These are phyloP conservation scores for Varanus komodoensis DNA, from an alignment of 2,113 vertebrate species.

Conservation along the genomic window DNA sequence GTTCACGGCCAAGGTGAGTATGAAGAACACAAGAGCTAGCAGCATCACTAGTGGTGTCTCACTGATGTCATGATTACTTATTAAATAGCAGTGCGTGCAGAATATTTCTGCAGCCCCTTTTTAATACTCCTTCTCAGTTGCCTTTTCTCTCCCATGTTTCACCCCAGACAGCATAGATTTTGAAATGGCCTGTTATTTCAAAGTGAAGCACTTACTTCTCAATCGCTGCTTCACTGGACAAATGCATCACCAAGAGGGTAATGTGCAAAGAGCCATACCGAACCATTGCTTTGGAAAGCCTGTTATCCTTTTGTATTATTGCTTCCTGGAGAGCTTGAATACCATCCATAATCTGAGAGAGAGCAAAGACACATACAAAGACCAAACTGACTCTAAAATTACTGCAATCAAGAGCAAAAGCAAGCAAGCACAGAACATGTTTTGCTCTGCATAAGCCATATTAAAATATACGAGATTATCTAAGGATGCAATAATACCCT, in stretches of 20 bases:
- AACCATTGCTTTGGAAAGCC: slow-evolving; percentile 86
- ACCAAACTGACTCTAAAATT: slow-evolving; percentile 51
- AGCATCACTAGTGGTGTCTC: neutral
- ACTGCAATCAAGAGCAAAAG: slow-evolving; percentile 43
- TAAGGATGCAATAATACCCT: neutral
- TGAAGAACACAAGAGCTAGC: neutral
- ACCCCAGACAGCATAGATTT: slow-evolving; percentile 19
- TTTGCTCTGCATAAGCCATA: neutral
- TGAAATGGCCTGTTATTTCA: slow-evolving; percentile 32
- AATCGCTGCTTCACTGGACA: slow-evolving; percentile 88
- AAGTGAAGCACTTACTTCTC: slow-evolving; percentile 80
- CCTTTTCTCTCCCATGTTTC: neutral
- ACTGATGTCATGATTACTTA: neutral
- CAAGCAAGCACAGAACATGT: slow-evolving; percentile 10
- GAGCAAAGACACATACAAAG: slow-evolving; percentile 35
- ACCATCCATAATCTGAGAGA: slow-evolving; percentile 82
- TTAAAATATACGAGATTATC: neutral
- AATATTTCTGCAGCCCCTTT: neutral
- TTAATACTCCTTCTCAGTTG: neutral
- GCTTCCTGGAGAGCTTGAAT: slow-evolving; percentile 84
- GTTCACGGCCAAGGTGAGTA: too few relatives aligned
- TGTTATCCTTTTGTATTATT: slow-evolving; percentile 85
- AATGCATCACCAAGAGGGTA: slow-evolving; percentile 90
- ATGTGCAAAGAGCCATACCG: slow-evolving; percentile 86
- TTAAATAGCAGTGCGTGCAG: neutral